Conservation (phyloP, 2,888 invertebrate species). For the Alviniconcha strummeri region DNA sequence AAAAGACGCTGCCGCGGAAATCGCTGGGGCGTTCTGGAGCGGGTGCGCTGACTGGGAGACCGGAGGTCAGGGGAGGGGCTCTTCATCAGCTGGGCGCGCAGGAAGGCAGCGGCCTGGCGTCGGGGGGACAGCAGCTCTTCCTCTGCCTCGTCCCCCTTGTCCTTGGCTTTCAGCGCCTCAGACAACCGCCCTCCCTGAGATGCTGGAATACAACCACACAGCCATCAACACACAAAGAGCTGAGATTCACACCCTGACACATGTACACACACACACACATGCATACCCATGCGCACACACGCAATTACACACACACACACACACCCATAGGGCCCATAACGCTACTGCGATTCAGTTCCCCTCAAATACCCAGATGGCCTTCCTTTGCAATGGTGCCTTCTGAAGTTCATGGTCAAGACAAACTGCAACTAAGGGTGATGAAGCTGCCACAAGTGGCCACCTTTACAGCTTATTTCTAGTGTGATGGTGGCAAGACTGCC, state of each 20-base stretch:
- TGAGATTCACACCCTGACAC: background rate
- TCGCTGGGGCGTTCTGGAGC: slow-evolving; percentile 40
- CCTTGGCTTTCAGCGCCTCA: background rate
- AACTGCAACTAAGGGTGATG: no score
- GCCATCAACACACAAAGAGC: no score
- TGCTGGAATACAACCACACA: no score
- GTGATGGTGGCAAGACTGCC: no score
- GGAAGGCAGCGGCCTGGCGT: slow-evolving; percentile 47
- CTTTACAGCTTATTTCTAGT: no score
- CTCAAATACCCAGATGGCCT: no score
- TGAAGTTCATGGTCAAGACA: no score
- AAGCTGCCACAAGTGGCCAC: no score
- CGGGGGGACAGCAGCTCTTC: slow-evolving; percentile 50
- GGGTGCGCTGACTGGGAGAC: slow-evolving; percentile 55
- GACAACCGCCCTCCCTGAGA: background rate
- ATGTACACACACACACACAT: background rate
- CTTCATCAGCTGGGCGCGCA: slow-evolving; percentile 55
- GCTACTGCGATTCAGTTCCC: no score
- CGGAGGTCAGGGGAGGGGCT: slow-evolving; percentile 51
- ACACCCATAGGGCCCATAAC: no score
- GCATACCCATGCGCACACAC: background rate
- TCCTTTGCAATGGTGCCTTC: no score
- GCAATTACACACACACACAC: no score
- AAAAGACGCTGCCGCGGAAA: slow-evolving; percentile 49
- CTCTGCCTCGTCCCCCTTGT: background rate